Evolutionary conservation across 1,140 invertebrate genomes (phyloP).

Genomic region (Drosophila hydei): DNA sequence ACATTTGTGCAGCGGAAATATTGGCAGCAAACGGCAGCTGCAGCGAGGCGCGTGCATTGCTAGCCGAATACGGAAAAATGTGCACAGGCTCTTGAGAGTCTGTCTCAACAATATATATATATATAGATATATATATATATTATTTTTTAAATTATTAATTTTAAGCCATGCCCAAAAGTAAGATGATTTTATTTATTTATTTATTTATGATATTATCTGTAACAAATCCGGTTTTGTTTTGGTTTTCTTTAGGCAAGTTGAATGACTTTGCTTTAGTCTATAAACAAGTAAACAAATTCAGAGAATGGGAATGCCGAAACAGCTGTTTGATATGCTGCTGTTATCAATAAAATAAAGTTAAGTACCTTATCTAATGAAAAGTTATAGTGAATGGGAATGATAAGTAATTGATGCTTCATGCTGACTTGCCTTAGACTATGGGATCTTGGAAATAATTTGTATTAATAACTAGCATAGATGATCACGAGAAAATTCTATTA

Average conservation of each 20-base stretch:
- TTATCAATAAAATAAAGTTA: background rate
- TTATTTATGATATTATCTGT: too few species aligned
- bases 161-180: conserved; percentile 11
- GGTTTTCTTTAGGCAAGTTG: conserved; percentile 27
- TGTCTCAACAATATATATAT: too few species aligned
- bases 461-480: conserved; percentile 1
- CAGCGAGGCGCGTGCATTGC: conserved; percentile 12
- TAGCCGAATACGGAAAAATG: conserved; percentile 5
- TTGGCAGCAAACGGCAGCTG: conserved; percentile 20
- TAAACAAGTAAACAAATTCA: conserved; percentile 13
- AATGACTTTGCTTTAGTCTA: conserved; percentile 34
- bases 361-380: background rate
- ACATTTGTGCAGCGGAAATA: conserved; percentile 44
- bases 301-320: background rate
- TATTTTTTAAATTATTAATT: background rate
- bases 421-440: conserved; percentile 1
- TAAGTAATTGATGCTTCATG: conserved; percentile 8
- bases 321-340: conserved; percentile 3
- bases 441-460: conserved; percentile 2
- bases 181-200: background rate
- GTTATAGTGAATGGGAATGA: background rate
- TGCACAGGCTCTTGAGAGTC: conserved; percentile 1
- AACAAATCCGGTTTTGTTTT: conserved; percentile 24
- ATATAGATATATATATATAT: too few species aligned
- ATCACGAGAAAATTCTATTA: conserved; percentile 21